Evolutionary conservation across 2,888 invertebrate genomes (phyloP), one percentile per base, ranked within the genome.

Genomic region (Drosophila paucipuncta): DNA sequence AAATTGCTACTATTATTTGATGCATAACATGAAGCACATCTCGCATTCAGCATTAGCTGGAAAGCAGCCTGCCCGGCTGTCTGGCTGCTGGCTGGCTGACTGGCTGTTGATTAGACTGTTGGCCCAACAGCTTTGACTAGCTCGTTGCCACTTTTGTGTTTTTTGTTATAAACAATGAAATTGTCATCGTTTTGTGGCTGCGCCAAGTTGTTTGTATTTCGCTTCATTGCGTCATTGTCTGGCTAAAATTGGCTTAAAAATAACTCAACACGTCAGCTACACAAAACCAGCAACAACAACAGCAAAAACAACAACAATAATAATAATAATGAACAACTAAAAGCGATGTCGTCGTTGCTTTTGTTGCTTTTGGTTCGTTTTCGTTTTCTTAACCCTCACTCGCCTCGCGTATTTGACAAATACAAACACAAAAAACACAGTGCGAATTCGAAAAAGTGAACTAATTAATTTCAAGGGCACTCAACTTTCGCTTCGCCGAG

Each of bases 201-300:
- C 55, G 83, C 78, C 79, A 83, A 83, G 85, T 78, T 78, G 82
- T 78, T 73, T 73, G 79, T 86, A 73, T 89, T 78, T 78, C 60
- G 76, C 77, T 71, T 80, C 62, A 89, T 91, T 92, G 82, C 91
- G 91, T 91, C 91, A 91, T 91, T 90, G 81, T 83, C 78, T 71
- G 81, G 86, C 91, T 82, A 80, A 91, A 92, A 91, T 89, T 87
- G 79, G 83, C 86, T 80, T 92, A 92, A 89, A 91, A 91, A 91
- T 91, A 91, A 80, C 88, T 62, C 77, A 87, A 91, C 91, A 92
- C 91, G 91, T 91, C 91, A 92, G 87, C 88, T 71, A 58, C 72
- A 64, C 64, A 57, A 33, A 35, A 28, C 11, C 54, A 53, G 13
- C 72, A 62, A 4, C 22, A 39, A 11, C 61, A 61, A 4, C 28